These are phyloP conservation scores for Bruchidius siliquastri DNA, from an alignment of 2,888 invertebrate genomes.

Conservation along the genomic window DNA sequence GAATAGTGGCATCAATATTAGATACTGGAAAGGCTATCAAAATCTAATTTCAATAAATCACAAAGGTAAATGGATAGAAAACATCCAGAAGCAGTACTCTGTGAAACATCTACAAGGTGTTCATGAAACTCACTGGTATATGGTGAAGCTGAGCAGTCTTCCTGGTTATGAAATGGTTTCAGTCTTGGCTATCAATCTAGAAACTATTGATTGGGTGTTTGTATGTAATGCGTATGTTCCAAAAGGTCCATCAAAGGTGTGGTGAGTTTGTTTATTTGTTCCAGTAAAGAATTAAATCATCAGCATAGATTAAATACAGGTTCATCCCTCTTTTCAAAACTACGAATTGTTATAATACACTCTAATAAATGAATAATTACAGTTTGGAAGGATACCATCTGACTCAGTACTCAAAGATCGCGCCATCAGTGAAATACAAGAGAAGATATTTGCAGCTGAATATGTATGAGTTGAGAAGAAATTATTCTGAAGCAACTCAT, in stretches of 20 bases:
- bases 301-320: too few species aligned
- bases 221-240: conserved; percentile 63
- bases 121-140: conserved; percentile 46
- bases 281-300: too few species aligned
- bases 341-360: background rate
- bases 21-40: conserved; percentile 35
- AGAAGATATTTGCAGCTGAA: conserved; percentile 55
- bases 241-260: conserved; percentile 54
- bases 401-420: conserved; percentile 53
- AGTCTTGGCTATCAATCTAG: conserved; percentile 64
- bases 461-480: conserved; percentile 56
- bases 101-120: conserved; percentile 40
- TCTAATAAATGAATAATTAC: conserved; percentile 19
- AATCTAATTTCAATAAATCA: conserved; percentile 40
- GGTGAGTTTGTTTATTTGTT: conserved; percentile 47
- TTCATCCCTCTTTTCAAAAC: background rate
- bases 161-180: conserved; percentile 58
- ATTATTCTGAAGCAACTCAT: conserved; percentile 58
- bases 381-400: conserved; percentile 57
- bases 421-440: conserved; percentile 50
- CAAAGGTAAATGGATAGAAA: conserved; percentile 52
- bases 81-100: conserved; percentile 45
- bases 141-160: conserved; percentile 57
- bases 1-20: conserved; percentile 37
- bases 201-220: conserved; percentile 71